These are phyloP conservation scores for Rotaria socialis DNA, from an alignment of 2,888 invertebrate genomes.

Conservation along the genomic window DNA sequence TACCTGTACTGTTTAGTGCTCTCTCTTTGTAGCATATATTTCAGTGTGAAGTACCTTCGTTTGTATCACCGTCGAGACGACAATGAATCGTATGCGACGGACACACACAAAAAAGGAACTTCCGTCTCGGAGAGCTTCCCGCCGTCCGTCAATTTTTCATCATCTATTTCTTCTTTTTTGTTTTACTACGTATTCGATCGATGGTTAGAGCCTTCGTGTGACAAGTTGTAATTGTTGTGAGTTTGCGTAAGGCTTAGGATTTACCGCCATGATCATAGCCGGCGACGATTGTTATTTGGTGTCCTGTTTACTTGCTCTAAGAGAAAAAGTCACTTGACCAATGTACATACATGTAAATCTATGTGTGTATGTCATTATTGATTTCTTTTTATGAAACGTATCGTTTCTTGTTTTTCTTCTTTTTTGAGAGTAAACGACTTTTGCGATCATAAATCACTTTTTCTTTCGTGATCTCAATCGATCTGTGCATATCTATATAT, in stretches of 20 bases:
- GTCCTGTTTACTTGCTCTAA: background rate
- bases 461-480: background rate
- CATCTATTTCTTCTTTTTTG: background rate
- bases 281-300: slow-evolving; percentile 14
- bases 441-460: slow-evolving; percentile 25
- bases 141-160: slow-evolving; percentile 19
- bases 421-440: background rate
- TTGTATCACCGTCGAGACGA: slow-evolving; percentile 26
- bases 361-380: slow-evolving; percentile 22
- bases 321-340: slow-evolving; percentile 13
- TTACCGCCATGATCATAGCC: slow-evolving; percentile 29
- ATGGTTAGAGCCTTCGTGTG: slow-evolving; percentile 21
- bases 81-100: slow-evolving; percentile 2
- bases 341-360: slow-evolving; percentile 17
- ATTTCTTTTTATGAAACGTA: background rate
- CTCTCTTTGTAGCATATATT: slow-evolving; percentile 9
- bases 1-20: slow-evolving; percentile 12
- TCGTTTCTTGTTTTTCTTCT: background rate
- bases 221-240: slow-evolving; percentile 26
- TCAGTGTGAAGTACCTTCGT: slow-evolving; percentile 22
- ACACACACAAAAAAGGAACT: slow-evolving; percentile 27
- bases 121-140: slow-evolving; percentile 34
- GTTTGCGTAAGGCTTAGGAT: slow-evolving; percentile 9
- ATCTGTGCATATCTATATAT: background rate
- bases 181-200: background rate